A percentile compares a stretch with the other conserved stretches of the same genome.
phyloP scores from a whole-genome alignment of 1,140 invertebrate genomes.

The Achatina immaculata region DNA sequence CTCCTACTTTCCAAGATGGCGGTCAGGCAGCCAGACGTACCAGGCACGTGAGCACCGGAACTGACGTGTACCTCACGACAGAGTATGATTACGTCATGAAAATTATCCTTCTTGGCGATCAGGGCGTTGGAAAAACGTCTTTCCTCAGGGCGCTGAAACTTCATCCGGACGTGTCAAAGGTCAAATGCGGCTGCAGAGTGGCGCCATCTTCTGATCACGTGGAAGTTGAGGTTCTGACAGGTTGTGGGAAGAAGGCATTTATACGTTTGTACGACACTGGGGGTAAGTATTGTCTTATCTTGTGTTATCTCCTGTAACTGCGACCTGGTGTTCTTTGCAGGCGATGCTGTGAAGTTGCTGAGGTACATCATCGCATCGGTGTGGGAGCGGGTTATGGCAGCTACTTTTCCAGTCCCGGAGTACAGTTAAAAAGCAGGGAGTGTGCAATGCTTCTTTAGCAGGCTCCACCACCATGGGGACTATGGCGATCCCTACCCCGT shows the following conservation, averaged over 20 bases:
- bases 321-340: no score
- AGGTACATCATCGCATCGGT: no score
- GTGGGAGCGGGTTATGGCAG: no score
- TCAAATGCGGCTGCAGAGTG: constrained; percentile 2
- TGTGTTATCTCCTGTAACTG: no score
- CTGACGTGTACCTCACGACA: neutral
- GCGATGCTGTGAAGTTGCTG: no score
- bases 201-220: neutral
- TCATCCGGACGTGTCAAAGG: constrained; percentile 31
- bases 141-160: constrained; percentile 34
- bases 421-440: no score
- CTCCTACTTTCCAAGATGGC: no score
- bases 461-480: no score
- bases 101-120: constrained; percentile 51
- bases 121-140: constrained; percentile 53
- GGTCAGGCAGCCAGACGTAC: no score
- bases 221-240: constrained; percentile 22
- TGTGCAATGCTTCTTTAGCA: no score
- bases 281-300: constrained; percentile 43
- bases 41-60: constrained; percentile 22
- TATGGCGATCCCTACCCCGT: no score
- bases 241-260: constrained; percentile 33
- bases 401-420: no score
- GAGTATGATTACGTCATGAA: constrained; percentile 48
- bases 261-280: constrained; percentile 50